Percentiles rank a stretch among this genome's conserved stretches.
Conservation (phyloP, 2,797 vertebrate species). For the Tapirus indicus region DNA sequence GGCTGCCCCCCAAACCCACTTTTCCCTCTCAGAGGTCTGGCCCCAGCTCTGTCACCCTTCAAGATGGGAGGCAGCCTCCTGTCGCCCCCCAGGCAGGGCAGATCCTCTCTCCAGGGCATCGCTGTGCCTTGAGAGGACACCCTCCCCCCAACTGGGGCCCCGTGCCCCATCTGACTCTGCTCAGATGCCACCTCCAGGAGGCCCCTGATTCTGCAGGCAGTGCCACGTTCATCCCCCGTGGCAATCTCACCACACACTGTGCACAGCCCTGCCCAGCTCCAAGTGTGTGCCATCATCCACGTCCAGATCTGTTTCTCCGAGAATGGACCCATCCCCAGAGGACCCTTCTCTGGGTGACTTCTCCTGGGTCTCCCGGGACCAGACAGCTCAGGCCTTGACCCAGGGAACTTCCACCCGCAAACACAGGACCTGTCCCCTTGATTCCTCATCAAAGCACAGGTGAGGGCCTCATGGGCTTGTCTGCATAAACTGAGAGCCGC, state of each 20-base stretch:
- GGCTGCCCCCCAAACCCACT: background rate
- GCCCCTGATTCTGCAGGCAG: background rate
- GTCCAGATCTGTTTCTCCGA: background rate
- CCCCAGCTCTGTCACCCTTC: rapidly evolving
- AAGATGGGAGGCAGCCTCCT: background rate
- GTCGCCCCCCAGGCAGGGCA: too few relatives aligned
- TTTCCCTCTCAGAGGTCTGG: background rate
- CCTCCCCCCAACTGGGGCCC: too few relatives aligned
- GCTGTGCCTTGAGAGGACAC: background rate
- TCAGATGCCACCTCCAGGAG: too few relatives aligned
- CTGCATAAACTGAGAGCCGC: too few relatives aligned
- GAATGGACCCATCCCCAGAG: rapidly evolving
- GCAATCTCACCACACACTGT: rapidly evolving
- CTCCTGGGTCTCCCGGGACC: background rate
- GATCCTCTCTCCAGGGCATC: background rate
- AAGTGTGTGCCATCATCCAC: rapidly evolving
- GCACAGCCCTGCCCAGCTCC: background rate
- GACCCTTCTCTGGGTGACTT: background rate
- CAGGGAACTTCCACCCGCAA: rapidly evolving
- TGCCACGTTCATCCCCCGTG: rapidly evolving
- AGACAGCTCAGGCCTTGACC: background rate
- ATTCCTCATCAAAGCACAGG: background rate
- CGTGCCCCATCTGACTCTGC: background rate
- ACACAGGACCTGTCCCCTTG: background rate
- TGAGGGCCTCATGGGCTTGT: background rate